Evolutionary conservation across 2,797 vertebrate species (phyloP).

Genomic region (Myotis findleyi): DNA sequence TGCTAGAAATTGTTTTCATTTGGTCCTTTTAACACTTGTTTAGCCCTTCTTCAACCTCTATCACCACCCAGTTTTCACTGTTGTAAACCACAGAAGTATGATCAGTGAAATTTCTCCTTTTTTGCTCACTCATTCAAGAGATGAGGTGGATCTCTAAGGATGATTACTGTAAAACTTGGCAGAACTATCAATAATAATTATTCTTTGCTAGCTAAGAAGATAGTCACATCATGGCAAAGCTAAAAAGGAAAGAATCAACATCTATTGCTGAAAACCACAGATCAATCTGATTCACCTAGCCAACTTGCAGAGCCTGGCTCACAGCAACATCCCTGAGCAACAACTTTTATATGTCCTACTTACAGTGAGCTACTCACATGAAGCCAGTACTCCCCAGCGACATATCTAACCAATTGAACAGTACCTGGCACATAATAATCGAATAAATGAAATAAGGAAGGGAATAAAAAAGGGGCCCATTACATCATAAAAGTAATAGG

Average conservation of each 20-base stretch:
- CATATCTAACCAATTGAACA: not conserved
- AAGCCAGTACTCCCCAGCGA: constrained; percentile 8
- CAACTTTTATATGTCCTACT: not conserved
- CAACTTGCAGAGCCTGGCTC: constrained; percentile 24
- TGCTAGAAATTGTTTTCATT: constrained; percentile 30
- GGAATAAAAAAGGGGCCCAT: constrained; percentile 15
- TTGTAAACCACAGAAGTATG: not conserved
- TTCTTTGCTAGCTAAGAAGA: constrained; percentile 44
- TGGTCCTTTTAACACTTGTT: not conserved
- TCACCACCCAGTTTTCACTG: constrained; percentile 7
- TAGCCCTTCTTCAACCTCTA: not conserved
- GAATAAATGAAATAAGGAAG: constrained; percentile 51
- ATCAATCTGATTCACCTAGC: constrained; percentile 41
- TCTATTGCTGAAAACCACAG: constrained; percentile 44
- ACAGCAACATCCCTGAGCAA: constrained; percentile 34
- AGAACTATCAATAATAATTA: constrained; percentile 34
- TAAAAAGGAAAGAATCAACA: constrained; percentile 27
- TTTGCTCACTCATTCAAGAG: constrained; percentile 37
- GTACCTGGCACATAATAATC: constrained; percentile 45
- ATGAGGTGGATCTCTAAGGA: constrained; percentile 33
- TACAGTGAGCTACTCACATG: not conserved
- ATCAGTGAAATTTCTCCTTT: not conserved
- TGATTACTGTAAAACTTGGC: constrained; percentile 23
- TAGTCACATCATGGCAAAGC: constrained; percentile 26
- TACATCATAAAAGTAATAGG: constrained; percentile 17